Evolutionary conservation across 2,888 invertebrate species (phyloP), one percentile per base, ranked within the genome.

Genomic region (Acleris holmiana): DNA sequence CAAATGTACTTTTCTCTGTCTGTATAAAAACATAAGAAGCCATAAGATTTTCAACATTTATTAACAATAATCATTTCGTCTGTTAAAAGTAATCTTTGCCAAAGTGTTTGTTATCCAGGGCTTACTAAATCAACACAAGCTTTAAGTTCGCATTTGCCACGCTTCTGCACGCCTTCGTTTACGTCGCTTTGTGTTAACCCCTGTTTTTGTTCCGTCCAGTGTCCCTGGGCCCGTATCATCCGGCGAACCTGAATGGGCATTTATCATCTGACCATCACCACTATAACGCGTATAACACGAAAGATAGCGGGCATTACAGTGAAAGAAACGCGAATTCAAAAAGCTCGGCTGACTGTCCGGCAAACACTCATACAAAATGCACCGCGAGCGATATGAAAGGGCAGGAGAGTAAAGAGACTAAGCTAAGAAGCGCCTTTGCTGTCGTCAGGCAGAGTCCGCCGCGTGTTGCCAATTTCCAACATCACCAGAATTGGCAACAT

Each of bases 341-440:
- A 82, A 82, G 80, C 82, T 74, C 77, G 77, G 80, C 80, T 77
- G 88, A 88, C 83, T 91, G 88, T 88, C 86, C 89, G 78, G 90
- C 84, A 89, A 91, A 90, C 86, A 90, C 78, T 88, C 87, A 90
- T 89, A 75, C 87, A 79, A 91, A 91, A 91, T 89, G 85, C 88
- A 86, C 77, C 78, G 84, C 70, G 77, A 77, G 75, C 73, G 83
- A 79, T 80, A 82, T 89, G 88, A 91, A 90, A 90, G 88, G 81
- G 82, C 78, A 79, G 75, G 82, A 82, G 75, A 78, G 80, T 83
- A 91, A 87, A 89, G 91, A 86, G 79, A 80, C 77, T 71, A 93
- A 94, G 93, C 91, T 90, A 88, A 92, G 93, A 86, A 94, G 94
- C 89, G 94, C 94, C 80, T 94, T 93, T 91, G 94, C 93, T 79